These are phyloP conservation scores for Dryoscopus gambensis DNA, from an alignment of 2,113 vertebrate species.

Conservation along the genomic window DNA sequence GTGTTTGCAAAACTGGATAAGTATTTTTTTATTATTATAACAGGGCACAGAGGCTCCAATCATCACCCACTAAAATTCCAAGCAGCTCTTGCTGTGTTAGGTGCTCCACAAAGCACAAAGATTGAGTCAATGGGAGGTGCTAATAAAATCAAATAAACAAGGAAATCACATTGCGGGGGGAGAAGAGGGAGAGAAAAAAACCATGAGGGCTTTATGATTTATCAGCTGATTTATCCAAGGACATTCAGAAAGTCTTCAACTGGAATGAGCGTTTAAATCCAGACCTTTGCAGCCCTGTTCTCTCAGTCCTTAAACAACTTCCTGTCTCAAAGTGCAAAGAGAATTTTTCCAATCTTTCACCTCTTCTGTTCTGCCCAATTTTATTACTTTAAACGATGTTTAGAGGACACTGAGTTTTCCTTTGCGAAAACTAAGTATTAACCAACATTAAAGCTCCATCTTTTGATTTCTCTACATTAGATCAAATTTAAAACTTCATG, in stretches of 20 bases:
- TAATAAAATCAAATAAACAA: not conserved
- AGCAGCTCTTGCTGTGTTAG: not conserved
- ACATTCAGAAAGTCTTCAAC: not conserved
- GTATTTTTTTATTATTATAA: not conserved
- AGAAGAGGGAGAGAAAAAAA: too few species aligned
- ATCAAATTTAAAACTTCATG: not conserved
- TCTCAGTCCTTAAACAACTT: not conserved
- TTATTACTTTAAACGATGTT: not conserved
- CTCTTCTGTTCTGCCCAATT: not conserved
- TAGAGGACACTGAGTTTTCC: not conserved
- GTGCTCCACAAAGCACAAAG: not conserved
- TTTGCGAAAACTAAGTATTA: not conserved
- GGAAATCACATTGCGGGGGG: not conserved
- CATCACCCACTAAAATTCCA: not conserved
- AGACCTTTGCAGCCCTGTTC: not conserved
- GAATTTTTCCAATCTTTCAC: not conserved
- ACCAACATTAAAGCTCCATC: not conserved
- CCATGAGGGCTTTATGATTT: not conserved
- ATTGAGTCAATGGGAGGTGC: not conserved
- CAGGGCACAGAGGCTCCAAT: not conserved
- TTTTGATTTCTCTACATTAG: not conserved
- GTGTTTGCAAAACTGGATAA: not conserved
- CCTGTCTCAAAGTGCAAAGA: not conserved
- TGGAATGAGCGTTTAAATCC: not conserved
- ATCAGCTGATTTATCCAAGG: not conserved